A percentile compares a stretch with the other conserved stretches of the same genome.
Conservation (phyloP, 2,113 vertebrate species). For the Prionailurus viverrinus region DNA sequence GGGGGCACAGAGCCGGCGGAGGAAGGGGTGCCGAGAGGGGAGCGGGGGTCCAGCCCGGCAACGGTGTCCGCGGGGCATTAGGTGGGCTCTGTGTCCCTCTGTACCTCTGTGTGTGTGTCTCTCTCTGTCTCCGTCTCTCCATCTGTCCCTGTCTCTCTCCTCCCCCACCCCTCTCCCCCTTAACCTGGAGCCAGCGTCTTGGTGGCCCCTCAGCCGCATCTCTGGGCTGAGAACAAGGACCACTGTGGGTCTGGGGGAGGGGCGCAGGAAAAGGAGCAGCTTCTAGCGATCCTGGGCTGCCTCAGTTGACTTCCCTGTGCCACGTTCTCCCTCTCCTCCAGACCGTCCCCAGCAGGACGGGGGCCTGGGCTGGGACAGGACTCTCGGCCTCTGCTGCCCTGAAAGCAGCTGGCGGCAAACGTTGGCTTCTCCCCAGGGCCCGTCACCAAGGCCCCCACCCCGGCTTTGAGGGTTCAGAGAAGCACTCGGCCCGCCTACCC, state of each 20-base stretch:
- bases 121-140: neutral
- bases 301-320: fast-evolving
- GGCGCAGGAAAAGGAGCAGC: neutral
- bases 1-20: fast-evolving
- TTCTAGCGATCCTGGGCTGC: neutral
- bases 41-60: too few relatives aligned
- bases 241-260: fast-evolving
- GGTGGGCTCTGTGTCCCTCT: neutral
- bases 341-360: neutral
- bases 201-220: neutral
- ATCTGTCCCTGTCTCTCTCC: neutral
- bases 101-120: neutral
- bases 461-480: neutral
- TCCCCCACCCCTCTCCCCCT: too few relatives aligned
- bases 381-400: fast-evolving
- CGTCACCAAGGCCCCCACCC: fast-evolving
- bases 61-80: fast-evolving
- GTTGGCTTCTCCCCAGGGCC: neutral
- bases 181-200: neutral
- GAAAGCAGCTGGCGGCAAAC: neutral
- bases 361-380: fast-evolving
- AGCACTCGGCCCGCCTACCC: fast-evolving
- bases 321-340: neutral
- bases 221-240: neutral
- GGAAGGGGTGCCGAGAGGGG: too few relatives aligned